phyloP scores from a whole-genome alignment of 1,140 invertebrate species.

The Camponotus pennsylvanicus region DNA sequence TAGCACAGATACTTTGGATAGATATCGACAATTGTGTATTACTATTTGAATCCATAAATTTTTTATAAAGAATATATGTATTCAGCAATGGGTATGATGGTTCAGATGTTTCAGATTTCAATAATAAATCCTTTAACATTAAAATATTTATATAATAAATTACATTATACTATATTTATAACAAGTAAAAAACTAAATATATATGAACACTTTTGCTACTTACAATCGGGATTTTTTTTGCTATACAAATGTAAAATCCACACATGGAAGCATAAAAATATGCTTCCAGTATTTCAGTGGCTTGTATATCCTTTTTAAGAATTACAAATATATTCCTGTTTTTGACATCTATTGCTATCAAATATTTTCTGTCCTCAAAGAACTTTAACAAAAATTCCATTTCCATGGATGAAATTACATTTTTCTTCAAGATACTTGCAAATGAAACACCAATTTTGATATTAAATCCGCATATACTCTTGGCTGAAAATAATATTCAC shows the following conservation, averaged over 20 bases:
- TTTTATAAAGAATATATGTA: conserved; percentile 67
- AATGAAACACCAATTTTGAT: conserved; percentile 87
- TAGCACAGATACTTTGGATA: conserved; percentile 64
- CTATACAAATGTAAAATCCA: conserved; percentile 77
- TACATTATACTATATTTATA: neutral
- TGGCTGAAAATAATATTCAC: conserved; percentile 81
- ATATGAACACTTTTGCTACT: conserved; percentile 30
- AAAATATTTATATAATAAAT: conserved; percentile 6
- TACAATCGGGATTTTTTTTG: conserved; percentile 62
- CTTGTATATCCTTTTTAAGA: conserved; percentile 82
- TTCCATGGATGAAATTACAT: conserved; percentile 78
- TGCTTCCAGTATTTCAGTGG: conserved; percentile 85
- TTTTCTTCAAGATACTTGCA: conserved; percentile 82
- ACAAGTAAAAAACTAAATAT: neutral
- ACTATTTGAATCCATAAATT: conserved; percentile 69
- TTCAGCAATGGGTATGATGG: conserved; percentile 71
- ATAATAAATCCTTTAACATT: conserved; percentile 51
- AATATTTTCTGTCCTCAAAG: conserved; percentile 84
- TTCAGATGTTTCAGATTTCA: conserved; percentile 57
- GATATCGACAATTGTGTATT: conserved; percentile 37
- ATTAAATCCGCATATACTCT: conserved; percentile 85
- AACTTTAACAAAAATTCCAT: conserved; percentile 79
- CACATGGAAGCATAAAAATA: conserved; percentile 87
- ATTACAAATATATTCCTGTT: conserved; percentile 84
- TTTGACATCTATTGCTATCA: conserved; percentile 84